phyloP scores from a whole-genome alignment of 2,888 invertebrate genomes.

The Hirtodrosophila alboralis region DNA sequence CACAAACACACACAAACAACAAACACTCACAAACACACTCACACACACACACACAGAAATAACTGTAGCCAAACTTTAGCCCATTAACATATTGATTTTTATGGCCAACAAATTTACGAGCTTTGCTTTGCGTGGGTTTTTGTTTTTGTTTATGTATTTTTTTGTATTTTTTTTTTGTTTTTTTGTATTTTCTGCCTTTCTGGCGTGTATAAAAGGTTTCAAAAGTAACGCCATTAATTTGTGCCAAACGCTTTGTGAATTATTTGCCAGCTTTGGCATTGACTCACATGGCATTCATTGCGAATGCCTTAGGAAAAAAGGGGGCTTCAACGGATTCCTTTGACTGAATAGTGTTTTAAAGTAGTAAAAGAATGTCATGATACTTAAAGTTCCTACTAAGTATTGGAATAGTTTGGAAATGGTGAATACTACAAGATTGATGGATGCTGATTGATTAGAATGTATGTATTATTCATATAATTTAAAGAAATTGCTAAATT shows the following conservation, averaged over 20 bases:
- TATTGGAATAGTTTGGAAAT: no score
- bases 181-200: slow-evolving; percentile 21
- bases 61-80: slow-evolving; percentile 62
- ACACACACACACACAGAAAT: slow-evolving; percentile 17
- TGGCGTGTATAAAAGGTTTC: slow-evolving; percentile 69
- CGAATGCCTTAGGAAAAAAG: neutral
- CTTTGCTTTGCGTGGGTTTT: slow-evolving; percentile 52
- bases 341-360: no score
- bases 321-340: no score
- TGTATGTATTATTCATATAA: no score
- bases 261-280: slow-evolving; percentile 39
- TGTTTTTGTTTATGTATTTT: slow-evolving; percentile 5
- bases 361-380: no score
- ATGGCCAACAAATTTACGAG: slow-evolving; percentile 75
- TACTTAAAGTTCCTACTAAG: neutral
- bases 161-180: slow-evolving; percentile 9
- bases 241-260: slow-evolving; percentile 59
- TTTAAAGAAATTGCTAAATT: no score
- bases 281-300: slow-evolving; percentile 22
- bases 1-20: slow-evolving; percentile 25
- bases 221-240: slow-evolving; percentile 77
- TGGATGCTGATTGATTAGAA: no score
- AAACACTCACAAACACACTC: slow-evolving; percentile 23
- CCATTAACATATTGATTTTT: slow-evolving; percentile 79
- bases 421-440: no score